Conservation (phyloP, 92 coral and sea anemone genomes). For the Anthopleura xanthogrammica region DNA sequence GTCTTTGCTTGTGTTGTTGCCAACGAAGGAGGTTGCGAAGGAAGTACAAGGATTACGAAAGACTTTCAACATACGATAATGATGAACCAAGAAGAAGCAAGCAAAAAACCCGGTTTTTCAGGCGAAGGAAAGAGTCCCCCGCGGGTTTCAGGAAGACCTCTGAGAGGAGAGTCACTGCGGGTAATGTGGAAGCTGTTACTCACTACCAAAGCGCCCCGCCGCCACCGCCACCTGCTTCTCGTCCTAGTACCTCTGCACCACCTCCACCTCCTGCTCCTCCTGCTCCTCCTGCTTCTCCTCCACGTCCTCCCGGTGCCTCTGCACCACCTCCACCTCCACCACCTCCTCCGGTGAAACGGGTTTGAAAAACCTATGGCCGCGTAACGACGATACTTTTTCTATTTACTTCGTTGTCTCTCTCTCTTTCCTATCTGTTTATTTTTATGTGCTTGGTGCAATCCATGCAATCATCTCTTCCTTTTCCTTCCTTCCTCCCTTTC, state of each 20-base stretch:
- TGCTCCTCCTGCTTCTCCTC: slow-evolving; percentile 3
- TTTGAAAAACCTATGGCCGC: not conserved
- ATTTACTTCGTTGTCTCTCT: no score
- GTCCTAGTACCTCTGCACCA: not conserved
- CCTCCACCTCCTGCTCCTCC: slow-evolving; percentile 16
- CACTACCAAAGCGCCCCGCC: not conserved
- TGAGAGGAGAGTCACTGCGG: not conserved
- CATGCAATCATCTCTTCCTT: no score
- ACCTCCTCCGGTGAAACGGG: slow-evolving; percentile 18
- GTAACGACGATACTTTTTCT: no score
- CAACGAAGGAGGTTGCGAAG: not conserved
- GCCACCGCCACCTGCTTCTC: not conserved
- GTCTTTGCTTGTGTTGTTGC: slow-evolving; percentile 16
- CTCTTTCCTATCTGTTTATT: no score
- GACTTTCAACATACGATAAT: not conserved
- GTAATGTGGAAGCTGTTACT: not conserved
- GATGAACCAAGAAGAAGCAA: not conserved
- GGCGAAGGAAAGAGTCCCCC: not conserved
- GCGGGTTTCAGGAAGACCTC: not conserved
- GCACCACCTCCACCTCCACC: slow-evolving; percentile 14
- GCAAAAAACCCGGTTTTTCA: not conserved
- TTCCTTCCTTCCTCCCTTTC: no score
- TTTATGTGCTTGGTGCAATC: no score
- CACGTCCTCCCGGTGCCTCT: not conserved
- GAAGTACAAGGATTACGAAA: slow-evolving; percentile 7